Evolutionary conservation across 1,140 invertebrate species (phyloP), one percentile per base, ranked within the genome.

Genomic region (Drosophila triauraria): DNA sequence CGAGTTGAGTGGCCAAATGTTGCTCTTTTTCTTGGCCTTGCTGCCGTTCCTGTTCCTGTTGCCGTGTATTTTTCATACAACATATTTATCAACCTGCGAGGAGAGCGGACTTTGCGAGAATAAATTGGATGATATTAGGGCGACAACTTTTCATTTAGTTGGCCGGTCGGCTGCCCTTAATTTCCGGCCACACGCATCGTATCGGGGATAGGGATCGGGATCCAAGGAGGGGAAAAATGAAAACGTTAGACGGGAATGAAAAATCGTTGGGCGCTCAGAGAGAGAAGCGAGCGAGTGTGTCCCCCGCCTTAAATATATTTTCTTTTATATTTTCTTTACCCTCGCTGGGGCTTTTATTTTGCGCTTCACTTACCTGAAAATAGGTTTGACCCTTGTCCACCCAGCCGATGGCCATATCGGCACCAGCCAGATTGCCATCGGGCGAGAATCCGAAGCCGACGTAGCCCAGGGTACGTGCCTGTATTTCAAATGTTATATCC

Each of bases 381-480:
- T 95, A 95, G 76, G 95, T 94, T 92, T 95, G 95, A 92, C 95
- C 95, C 77, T 95, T 94, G 93, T 95, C 95, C 61, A 95, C 94
- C 96, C 96, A 96, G 44, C 96, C 96, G 82, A 96, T 94, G 78
- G 96, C 95, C 91, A 96, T 95, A 93, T 96, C 96, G 59, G 95
- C 94, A 44, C 95, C 95, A 58, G 94, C 94, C 93, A 95, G 94
- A 78, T 95, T 94, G 56, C 96, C 96, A 91, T 96, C 95, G 64
- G 94, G 95, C 75, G 96, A 97, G 88, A 97, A 96, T 56, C 97
- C 97, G 80, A 97, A 95, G 20, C 96, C 96, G 65, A 97, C 95
- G 92, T 97, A 97, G 74, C 97, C 97, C 77, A 94, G 94, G 47
- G 96, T 97, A 93, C 94, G 95, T 79, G 96, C 96, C 93, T 96